Evolutionary conservation across 2,797 vertebrate genomes (phyloP), one percentile per base, ranked within the genome.

Genomic region (Pyrocephalus nanus): DNA sequence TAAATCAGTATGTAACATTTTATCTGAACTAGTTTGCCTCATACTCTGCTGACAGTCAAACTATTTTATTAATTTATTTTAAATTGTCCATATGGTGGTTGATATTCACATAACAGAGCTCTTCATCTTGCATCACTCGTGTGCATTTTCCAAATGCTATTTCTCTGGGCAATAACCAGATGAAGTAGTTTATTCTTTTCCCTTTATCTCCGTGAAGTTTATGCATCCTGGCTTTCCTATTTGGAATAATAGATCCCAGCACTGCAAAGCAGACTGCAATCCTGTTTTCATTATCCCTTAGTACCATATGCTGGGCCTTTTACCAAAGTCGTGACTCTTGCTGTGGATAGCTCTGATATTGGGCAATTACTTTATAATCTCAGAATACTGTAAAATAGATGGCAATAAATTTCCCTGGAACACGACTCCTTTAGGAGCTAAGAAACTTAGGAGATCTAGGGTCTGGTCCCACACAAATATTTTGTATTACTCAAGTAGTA

Each of bases 271-370:
- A 17, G 13, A 26, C 40, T 61, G 62, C n/a, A 62, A 0, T 66
- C 48, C 75, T 42, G 18, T 23, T 86, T 86, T 71, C 32, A n/a
- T 58, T 47, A 55, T 32, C 18, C 13, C 15, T 65, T 26, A 47
- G 0, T 21, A 6, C 1, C 6, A 5, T 15, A 27, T 50, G 16
- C 2, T 53, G 18, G 13, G 21, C 5, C 18, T 93, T 26, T 48
- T 45, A 66, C 4, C 14, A 42, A 58, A 84, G 18, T 1, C 71
- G 20, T 77, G 62, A 25, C 38, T 92, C 15, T 27, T 88, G 13
- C 34, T 67, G 38, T 65, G 61, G 26, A 34, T 54, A 43, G 12
- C 27, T 81, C 15, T 62, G 15, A 50, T 69, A 36, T 0, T 1
- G 22, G 16, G 4, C 8, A 84, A 72, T 48, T 72, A 51, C 79